Evolutionary conservation across 2,888 invertebrate species (phyloP), one percentile per base, ranked within the genome.

Genomic region (Axea sp.): DNA sequence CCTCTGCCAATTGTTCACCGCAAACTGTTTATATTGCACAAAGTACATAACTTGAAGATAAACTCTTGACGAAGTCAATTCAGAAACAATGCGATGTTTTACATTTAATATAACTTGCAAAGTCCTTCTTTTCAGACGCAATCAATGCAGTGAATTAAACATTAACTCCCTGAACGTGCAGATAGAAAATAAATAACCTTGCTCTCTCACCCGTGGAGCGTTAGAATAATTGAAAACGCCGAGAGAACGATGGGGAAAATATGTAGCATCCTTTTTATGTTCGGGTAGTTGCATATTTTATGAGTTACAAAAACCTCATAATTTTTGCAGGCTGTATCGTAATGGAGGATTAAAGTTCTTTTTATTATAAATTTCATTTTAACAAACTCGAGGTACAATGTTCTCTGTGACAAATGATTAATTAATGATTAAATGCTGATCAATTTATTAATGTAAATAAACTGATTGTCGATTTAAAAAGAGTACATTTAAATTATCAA

Each of bases 111-210:
- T 47, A 62, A 73, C 60, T 73, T 67, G 60, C 72, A 60, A 59
- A 65, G 72, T 45, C 24, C 24, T 51, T 59, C 59, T 60, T 65
- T 49, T 35, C 49, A 22, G 33, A 33, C 37, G 31, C 59, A 73
- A 73, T 68, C 67, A 73, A 68, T 68, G 62, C 57, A 57, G 51
- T 73, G 73, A 73, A 73, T 73, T 68, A 73, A 73, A 73, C 73
- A 73, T 73, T 60, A 53, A 60, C 59, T 60, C 17, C 64, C 49
- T 4, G 7, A 55, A 41, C 51, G 30, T 9, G n/a, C 17, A 33
- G 43, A 60, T 60, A 24, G 53, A 65, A 73, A 73, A 73, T 60
- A 59, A 65, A 71, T 49, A 55, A 62, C 45, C 26, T 8, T 35
- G 9, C 12, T 12, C 35, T 33, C n/a, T 43, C 28, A 33, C 28